Conservation (phyloP, 2,113 vertebrate genomes). For the Epinephelus fuscoguttatus region DNA sequence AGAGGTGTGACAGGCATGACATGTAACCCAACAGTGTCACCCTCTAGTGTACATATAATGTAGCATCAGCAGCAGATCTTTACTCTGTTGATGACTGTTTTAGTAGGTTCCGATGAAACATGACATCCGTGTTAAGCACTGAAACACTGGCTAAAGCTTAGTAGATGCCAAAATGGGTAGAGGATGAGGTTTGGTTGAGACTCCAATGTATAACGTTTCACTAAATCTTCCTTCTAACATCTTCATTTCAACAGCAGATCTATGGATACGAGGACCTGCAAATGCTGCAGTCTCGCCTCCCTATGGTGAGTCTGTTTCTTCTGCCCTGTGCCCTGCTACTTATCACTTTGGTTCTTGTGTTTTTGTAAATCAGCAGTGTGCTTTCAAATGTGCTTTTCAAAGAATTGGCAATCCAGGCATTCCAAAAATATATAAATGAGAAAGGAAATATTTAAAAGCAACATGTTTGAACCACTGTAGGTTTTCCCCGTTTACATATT, state of each 20-base stretch:
- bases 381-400: background rate
- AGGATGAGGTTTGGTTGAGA: background rate
- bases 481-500: too few relatives aligned
- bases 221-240: background rate
- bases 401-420: too few relatives aligned
- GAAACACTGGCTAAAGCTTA: constrained; percentile 6
- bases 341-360: background rate
- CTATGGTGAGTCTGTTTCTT: constrained; percentile 88
- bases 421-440: too few relatives aligned
- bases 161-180: background rate
- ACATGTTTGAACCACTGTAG: too few relatives aligned
- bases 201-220: background rate
- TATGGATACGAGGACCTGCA: constrained; percentile 98
- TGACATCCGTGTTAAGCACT: constrained; percentile 1
- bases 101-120: constrained; percentile 30
- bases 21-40: too few relatives aligned
- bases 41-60: too few relatives aligned
- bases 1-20: too few relatives aligned
- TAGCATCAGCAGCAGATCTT: background rate
- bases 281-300: constrained; percentile 96
- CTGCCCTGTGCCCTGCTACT: background rate
- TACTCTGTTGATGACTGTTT: constrained; percentile 18
- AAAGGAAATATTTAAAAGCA: too few relatives aligned
- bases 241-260: constrained; percentile 87
- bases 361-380: background rate